phyloP scores from a whole-genome alignment of 2,888 invertebrate genomes.

The Matsumyia berberina region DNA sequence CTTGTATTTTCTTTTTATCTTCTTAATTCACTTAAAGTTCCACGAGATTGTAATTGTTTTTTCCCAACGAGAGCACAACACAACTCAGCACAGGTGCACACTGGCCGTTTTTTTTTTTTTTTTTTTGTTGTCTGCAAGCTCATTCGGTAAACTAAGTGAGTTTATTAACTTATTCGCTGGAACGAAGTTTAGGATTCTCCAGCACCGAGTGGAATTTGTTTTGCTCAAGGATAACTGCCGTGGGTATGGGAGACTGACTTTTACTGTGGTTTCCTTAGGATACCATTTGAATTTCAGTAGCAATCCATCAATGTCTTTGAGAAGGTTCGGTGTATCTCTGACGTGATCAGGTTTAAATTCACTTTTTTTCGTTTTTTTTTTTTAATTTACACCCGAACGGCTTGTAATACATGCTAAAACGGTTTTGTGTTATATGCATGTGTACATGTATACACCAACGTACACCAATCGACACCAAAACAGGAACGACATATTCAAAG shows the following conservation, averaged over 20 bases:
- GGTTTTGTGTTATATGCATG: slow-evolving; percentile 6
- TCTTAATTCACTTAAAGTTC: slow-evolving; percentile 73
- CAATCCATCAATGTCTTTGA: slow-evolving; percentile 67
- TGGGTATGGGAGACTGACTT: slow-evolving; percentile 9
- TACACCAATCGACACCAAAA: slow-evolving; percentile 26
- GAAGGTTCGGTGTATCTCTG: slow-evolving; percentile 9
- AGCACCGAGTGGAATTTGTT: slow-evolving; percentile 8
- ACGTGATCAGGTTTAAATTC: neutral
- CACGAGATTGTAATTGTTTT: slow-evolving; percentile 70
- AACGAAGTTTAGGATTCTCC: slow-evolving; percentile 28
- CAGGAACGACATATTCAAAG: slow-evolving; percentile 61
- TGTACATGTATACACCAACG: neutral
- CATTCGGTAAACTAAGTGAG: slow-evolving; percentile 70
- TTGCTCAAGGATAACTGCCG: slow-evolving; percentile 19
- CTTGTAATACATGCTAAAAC: slow-evolving; percentile 11
- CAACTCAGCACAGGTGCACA: slow-evolving; percentile 65
- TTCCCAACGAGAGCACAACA: slow-evolving; percentile 17
- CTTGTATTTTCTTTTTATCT: slow-evolving; percentile 66
- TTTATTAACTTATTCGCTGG: slow-evolving; percentile 62
- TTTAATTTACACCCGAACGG: slow-evolving; percentile 5
- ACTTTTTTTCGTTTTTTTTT: neutral
- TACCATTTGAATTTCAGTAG: slow-evolving; percentile 34
- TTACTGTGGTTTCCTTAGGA: slow-evolving; percentile 27
- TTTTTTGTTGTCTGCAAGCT: slow-evolving; percentile 57
- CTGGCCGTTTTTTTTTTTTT: neutral